Evolutionary conservation across 2,888 invertebrate species (phyloP), one percentile per base, ranked within the genome.

Genomic region (Ypsolopha sequella): DNA sequence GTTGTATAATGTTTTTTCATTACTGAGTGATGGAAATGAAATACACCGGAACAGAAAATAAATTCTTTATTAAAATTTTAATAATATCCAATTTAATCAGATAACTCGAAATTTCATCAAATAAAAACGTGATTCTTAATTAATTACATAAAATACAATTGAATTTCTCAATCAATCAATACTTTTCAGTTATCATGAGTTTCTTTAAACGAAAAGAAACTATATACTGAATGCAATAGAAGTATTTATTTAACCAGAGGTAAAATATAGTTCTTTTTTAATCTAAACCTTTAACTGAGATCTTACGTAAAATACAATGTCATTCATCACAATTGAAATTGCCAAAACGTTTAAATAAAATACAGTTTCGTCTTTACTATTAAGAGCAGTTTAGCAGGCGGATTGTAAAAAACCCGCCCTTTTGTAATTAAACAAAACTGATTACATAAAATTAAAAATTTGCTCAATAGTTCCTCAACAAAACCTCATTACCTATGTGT

Each of bases 41-140:
- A 79, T 56, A 60, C 66, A 66, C 62, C 68, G 64, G 61, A 85
- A 85, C 85, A 85, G 80, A 80, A 81, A 85, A 84, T 84, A 85
- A 85, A 85, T 82, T 85, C 81, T 85, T 85, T 84, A 84, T 80
- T 79, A 24, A 24, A 24, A 24, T 71, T 77, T 70, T 80, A 74
- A 70, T 71, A 73, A 79, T 78, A 80, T 84, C 85, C 80, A 82
- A 81, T 81, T 73, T 70, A 48, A 81, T 84, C 80, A 82, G 80
- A 80, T 81, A 14, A 14, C 24, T 24, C 24, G 24, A 24, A 24
- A 24, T 24, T 24, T 24, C 4, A 24, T 24, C 2, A 24, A 24
- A 24, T 24, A 24, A 24, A 24, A 24, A 24, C 24, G 4, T 24
- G 24, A 24, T 24, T 24, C 24, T 11, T 39, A 39, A 10, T 11